Base-by-base conservation (phyloP, 2,797 vertebrate species). In the Cirrhinus mrigala region DNA sequence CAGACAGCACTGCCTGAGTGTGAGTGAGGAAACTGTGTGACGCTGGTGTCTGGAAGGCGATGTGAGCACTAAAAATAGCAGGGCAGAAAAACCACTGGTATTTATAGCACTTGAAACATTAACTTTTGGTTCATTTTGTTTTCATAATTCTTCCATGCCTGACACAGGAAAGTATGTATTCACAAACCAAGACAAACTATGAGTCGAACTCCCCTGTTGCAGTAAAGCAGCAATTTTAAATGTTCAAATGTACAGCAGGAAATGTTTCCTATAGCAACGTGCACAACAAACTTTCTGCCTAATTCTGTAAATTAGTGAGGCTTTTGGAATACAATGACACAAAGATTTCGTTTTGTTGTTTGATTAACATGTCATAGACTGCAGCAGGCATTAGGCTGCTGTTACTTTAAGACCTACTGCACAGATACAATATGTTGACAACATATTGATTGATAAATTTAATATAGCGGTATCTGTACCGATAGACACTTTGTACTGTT, bases 71-170 rank as follows among this genome's bases (percentile, higher is more conserved):
- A 92, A 94, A 95, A 94, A 95, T 94, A 93, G 92, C 85, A 40
- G 50, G 9, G 74, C 87, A 92, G 91, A 93, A 96, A 89, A 96
- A 95, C 94, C 92, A 91, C 83, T 87, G 89, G 89, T 96, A 96
- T 96, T 95, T 95, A 96, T 95, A 96, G 94, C 91, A 88, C 89
- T 91, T 93, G 91, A 94, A 93, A 95, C 91, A 93, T 89, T 90
- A 94, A 90, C 90, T 95, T 93, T 92, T 86, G 91, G 91, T 92
- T 92, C 85, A 56, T 90, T 92, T 88, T 89, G 92, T 89, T 91
- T 91, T 91, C 90, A 85, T 79, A 90, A 46, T 92, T 85, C 76
- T 88, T 88, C 84, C 82, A 76, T 85, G 68, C 75, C 84, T 88
- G 82, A 85, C 81, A 88, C 50, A 87, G 87, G 71, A 87, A 89